Evolutionary conservation across 1,140 invertebrate species (phyloP), one percentile per base, ranked within the genome.

Genomic region (Magallana ariakensis): DNA sequence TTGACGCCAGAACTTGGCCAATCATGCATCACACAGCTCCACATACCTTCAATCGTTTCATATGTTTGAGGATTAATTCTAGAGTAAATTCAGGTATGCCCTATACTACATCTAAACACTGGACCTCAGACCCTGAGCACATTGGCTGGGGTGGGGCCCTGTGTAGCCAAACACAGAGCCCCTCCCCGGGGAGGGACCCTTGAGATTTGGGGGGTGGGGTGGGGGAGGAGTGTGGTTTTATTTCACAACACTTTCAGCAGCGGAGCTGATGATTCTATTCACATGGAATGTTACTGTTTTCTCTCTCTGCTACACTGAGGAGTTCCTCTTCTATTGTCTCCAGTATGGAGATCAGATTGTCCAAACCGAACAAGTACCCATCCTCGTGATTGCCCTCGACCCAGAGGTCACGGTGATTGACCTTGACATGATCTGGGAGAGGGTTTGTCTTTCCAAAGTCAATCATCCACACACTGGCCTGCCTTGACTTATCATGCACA

Each of bases 341-440:
- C 62, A 94, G 87, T 55, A 99, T 97, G 85, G 97, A 96, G 87
- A 99, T 98, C 86, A 99, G 95, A 95, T 99, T 99, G 93, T 98
- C 97, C 13, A 99, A 95, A 60, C 99, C 99, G 89, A 97, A 97
- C 83, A 99, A 95, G 95, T 99, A 99, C 54, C 99, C 99, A 93
- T 99, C 99, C 95, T 99, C 99, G 92, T 99, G 98, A 94, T 99
- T 99, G n/a, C 98, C 98, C 56, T 99, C 97, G 90, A 97, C 96
- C 99, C 98, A 99, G 62, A 96, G 96, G 10, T 96, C 96, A 85
- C 96, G 96, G 94, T 99, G 99, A 87, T 96, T 96, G 85, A 99
- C 97, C 82, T 93, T 95, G 75, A 97, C 93, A 84, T 96, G 95
- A 1, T 96, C 96, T 2, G 98, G 97, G 80, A 99, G 95, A 16